Evolutionary conservation across 2,797 vertebrate genomes (phyloP).

Genomic region (Betta splendens): DNA sequence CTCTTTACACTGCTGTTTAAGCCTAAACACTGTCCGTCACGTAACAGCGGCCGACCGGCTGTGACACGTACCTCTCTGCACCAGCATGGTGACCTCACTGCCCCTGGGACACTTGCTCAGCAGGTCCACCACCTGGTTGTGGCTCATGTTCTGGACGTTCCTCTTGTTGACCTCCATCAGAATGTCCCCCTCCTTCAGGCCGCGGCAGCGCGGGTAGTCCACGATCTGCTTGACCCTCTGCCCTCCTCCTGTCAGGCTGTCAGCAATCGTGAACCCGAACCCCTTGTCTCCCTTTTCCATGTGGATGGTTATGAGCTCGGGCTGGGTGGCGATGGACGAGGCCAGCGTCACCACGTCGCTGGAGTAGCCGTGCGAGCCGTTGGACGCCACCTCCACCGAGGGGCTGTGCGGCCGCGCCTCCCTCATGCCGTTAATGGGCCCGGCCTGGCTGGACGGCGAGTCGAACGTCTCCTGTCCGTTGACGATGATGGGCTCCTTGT

Average conservation of each 20-base stretch:
- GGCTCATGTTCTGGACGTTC: slow-evolving; percentile 95
- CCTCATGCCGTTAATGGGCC: slow-evolving; percentile 82
- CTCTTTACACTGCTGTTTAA: slow-evolving; percentile 41
- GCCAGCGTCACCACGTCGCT: slow-evolving; percentile 95
- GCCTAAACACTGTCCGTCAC: too few relatives aligned
- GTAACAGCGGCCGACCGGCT: slow-evolving; percentile 16
- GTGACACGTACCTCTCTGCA: slow-evolving; percentile 91
- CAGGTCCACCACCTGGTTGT: slow-evolving; percentile 98
- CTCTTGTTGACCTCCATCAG: slow-evolving; percentile 98
- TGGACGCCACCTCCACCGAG: slow-evolving; percentile 72
- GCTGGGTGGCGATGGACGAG: slow-evolving; percentile 95
- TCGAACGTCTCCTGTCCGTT: slow-evolving; percentile 95
- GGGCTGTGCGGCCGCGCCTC: slow-evolving; percentile 85
- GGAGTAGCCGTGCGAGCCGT: slow-evolving; percentile 87
- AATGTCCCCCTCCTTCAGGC: slow-evolving; percentile 94
- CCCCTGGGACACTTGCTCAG: slow-evolving; percentile 96
- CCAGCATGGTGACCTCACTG: slow-evolving; percentile 95
- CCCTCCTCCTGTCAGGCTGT: slow-evolving; percentile 92
- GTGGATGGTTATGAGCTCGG: slow-evolving; percentile 98
- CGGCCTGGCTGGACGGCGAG: slow-evolving; percentile 79
- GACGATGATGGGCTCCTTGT: slow-evolving; percentile 98
- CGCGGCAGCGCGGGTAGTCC: slow-evolving; percentile 94
- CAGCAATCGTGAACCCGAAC: slow-evolving; percentile 97
- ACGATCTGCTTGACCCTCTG: slow-evolving; percentile 98
- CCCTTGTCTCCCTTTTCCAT: slow-evolving; percentile 99